Base-by-base conservation (phyloP, 2,113 vertebrate genomes). In the Camelus dromedarius region DNA sequence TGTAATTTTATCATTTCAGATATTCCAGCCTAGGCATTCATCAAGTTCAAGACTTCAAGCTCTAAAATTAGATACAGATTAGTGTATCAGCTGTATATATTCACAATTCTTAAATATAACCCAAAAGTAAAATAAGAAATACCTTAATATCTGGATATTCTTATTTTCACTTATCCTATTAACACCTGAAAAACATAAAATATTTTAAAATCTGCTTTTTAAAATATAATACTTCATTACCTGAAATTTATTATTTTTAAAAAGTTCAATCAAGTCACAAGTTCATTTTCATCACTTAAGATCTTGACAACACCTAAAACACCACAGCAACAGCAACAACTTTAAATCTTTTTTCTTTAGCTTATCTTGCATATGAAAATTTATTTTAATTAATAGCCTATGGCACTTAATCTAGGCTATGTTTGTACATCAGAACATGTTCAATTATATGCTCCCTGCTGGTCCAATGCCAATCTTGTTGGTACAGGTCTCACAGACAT, bases 161-260 rank as follows among this genome's bases (percentile, higher is more conserved):
- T 93, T 98, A 94, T 95, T 96, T 98, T 97, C 91, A 96, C 64
- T 94, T 95, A 95, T 96, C 79, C 80, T 97, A 96, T 80, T 83
- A 94, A 93, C 20, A 96, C 80, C 96, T 96, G 91, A 91, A 96
- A 95, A 91, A 93, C 86, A 82, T n/a, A 66, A 93, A 94, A 60
- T 72, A 54, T 83, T 93, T 89, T 50, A 64, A 91, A 94, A 93
- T 79, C 19, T 93, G 50, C 18, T 84, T 70, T 84, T 95, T 89
- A 72, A 93, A 35, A 58, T 50, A 67, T 72, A 92, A 81, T 77
- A 64, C 24, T 84, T 95, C 46, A 52, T 70, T 93, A 66, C 35
- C 28, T 84, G 22, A 95, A 91, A 89, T 69, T 58, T 35, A 77
- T 32, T 96, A 48, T 85, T 95, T 95, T 83, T 22, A 60, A 89